Evolutionary conservation across 2,888 invertebrate species (phyloP), one percentile per base, ranked within the genome.

Genomic region (Diplazon laetatorius): DNA sequence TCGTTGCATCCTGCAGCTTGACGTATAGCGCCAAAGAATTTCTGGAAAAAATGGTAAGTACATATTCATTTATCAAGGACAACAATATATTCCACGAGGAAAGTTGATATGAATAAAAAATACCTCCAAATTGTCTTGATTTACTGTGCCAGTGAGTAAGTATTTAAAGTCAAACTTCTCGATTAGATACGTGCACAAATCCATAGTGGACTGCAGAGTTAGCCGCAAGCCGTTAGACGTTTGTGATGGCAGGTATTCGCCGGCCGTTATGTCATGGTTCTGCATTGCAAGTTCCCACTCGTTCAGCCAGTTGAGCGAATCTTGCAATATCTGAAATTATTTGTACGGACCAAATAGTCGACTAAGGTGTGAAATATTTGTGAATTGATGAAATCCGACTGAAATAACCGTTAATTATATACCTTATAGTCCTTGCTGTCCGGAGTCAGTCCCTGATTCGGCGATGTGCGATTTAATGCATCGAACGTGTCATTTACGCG

Each of bases 41-140:
- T 66, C 75, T 72, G 57, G n/a, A 63, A 16, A 14, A 52, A 50
- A 60, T 14, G 8, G 35, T 55, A 14, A 18, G 8, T 14, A 16
- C n/a, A 55, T 8, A 42, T 12, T 42, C 10, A 42, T 42, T 42
- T 42, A 42, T 42, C 42, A 30, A 30, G 30, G 42, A 42, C 10
- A 42, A 42, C 10, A 12, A 42, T n/a, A 42, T 42, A n/a, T 42
- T 42, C n/a, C n/a, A 42, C 42, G 10, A n/a, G n/a, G n/a, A 12
- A 12, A 12, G 10, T 12, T 10, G 10, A 42, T 12, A 42, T 42
- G 42, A 4, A n/a, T 42, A 42, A 42, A 42, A 42, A 48, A 22
- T 66, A 83, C 83, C 78, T 84, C 82, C n/a, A 84, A 76, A 35
- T 78, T 78, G 68, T 84, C 83, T 69, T 82, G 84, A 72, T 82